Evolutionary conservation across 2,888 invertebrate species (phyloP), one percentile per base, ranked within the genome.

Genomic region (Quadroppia sp.): DNA sequence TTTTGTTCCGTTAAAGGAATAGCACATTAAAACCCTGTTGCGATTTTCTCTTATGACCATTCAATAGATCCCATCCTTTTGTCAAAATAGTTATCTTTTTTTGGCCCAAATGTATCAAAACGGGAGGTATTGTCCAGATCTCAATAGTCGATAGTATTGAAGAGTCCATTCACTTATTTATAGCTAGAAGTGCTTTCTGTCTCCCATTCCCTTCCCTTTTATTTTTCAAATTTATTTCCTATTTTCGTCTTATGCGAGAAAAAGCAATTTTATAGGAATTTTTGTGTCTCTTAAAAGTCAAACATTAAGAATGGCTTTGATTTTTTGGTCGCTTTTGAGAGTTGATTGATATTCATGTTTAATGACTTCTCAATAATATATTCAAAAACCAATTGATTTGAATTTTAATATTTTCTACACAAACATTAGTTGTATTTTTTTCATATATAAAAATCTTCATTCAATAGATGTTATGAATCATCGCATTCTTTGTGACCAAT

Each of bases 401-500:
- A 36, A 36, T 36, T 4, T 36, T 36, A 7, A 36, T 36, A 36
- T 7, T 36, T 9, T 36, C 36, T 36, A 36, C n/a, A n/a, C n/a
- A n/a, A n/a, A n/a, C n/a, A n/a, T n/a, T n/a, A n/a, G n/a, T n/a
- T n/a, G n/a, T n/a, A n/a, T 6, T n/a, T 53, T 23, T 53, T 53
- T 53, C 25, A 48, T 6, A 48, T 53, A 2, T 48, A 4, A 3
- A 2, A 11, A 30, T 30, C 4, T 32, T 15, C 1, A 23, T 3
- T 13, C 25, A 32, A 61, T 61, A 61, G 59, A 61, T 61, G 30
- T 32, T 17, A 32, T 61, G 42, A 67, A 42, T 36, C 20, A 42
- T 67, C 42, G 23, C 67, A 67, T 67, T 67, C 67, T 67, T 67
- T 40, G 67, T 40, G 67, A 67, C 67, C 67, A 67, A 67, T 67